Base-by-base conservation (phyloP, 2,888 invertebrate genomes). In the Drosophila peninsularis region DNA sequence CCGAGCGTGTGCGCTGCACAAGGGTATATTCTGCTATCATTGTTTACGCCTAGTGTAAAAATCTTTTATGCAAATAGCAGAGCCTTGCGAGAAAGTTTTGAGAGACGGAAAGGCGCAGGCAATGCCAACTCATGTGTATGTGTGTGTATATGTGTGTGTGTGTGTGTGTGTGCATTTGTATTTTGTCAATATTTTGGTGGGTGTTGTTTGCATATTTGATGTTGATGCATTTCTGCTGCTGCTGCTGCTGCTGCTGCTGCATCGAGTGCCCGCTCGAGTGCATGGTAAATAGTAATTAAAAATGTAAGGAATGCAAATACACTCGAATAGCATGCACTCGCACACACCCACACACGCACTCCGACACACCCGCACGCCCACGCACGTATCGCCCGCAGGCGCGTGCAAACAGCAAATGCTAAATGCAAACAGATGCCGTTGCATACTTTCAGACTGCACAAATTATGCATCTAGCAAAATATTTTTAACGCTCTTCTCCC, bases 201-300 rank as follows among this genome's bases (percentile, higher is more conserved):
- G 55, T 72, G 73, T 69, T 72, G 68, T 78, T 80, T 73, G 70
- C 66, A 66, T 62, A 67, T 78, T 64, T 72, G 72, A 68, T 80
- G 80, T 68, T 77, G 69, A 66, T 80, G 74, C 62, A 77, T 70
- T 78, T 58, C 69, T 71, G 69, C 53, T 68, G 50, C 50, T 50
- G 62, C 56, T 62, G 53, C 49, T 62, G 62, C 56, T 62, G 53
- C 49, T 62, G 64, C 45, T 62, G 52, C 30, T 70, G 75, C 73
- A 78, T 53, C 58, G 63, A 78, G 78, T 73, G 73, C 52, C 50
- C 57, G 71, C 86, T 68, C 74, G 88, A 88, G 89, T 87, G 83
- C 89, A 70, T 73, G 68, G 89, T 74, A 84, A 84, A 84, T 84
- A 84, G 89, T 84, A 84, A 84, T 89, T 84, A 89, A 84, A 89